These are phyloP conservation scores for Gasteruption jaculator DNA, from an alignment of 2,888 invertebrate species.

Conservation along the genomic window DNA sequence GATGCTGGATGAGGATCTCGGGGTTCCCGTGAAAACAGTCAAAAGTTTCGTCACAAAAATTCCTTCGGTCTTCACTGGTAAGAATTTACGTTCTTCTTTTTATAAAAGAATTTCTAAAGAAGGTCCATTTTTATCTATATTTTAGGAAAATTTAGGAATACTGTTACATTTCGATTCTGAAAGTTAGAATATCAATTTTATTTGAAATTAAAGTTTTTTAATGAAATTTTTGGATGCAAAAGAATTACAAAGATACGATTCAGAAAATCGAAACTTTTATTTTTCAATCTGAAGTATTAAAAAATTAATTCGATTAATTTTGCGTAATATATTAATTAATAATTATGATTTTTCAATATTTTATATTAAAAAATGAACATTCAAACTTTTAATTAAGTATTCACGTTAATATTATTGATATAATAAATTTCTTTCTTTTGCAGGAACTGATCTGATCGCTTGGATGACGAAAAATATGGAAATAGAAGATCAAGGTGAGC, in stretches of 20 bases:
- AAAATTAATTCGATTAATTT: conserved; percentile 4
- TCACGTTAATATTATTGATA: neutral
- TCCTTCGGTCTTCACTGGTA: conserved; percentile 87
- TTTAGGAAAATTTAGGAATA: too few relatives aligned
- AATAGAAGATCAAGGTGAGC: conserved; percentile 77
- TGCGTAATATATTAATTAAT: neutral
- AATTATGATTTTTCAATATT: conserved; percentile 2
- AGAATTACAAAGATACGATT: too few relatives aligned
- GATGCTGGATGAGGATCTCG: conserved; percentile 92
- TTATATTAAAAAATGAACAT: conserved; percentile 4
- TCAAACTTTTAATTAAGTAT: neutral
- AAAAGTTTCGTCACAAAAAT: conserved; percentile 99
- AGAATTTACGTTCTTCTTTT: too few relatives aligned
- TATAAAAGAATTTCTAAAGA: too few relatives aligned
- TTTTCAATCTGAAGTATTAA: too few relatives aligned
- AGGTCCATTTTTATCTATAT: too few relatives aligned
- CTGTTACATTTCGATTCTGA: too few relatives aligned
- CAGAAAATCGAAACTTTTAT: too few relatives aligned
- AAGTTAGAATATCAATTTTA: too few relatives aligned
- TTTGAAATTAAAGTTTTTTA: too few relatives aligned
- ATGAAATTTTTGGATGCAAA: too few relatives aligned
- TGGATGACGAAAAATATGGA: conserved; percentile 93
- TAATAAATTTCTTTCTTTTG: conserved; percentile 40
- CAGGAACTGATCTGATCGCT: conserved; percentile 84
- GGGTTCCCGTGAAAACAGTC: conserved; percentile 94